Evolutionary conservation across 1,140 invertebrate species (phyloP), one percentile per base, ranked within the genome.

Genomic region (Apolygus lucorum): DNA sequence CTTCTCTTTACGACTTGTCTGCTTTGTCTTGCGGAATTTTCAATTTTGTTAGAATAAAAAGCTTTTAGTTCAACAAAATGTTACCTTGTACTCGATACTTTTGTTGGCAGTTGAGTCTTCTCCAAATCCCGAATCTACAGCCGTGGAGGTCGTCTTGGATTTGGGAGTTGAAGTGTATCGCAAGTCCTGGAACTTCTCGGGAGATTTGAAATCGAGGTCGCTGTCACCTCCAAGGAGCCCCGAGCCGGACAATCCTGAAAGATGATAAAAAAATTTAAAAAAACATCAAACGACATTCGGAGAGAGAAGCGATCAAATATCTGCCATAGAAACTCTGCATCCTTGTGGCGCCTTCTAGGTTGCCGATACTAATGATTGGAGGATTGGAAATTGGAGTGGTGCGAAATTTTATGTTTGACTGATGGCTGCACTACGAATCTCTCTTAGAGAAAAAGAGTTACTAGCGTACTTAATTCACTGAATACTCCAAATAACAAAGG

Each of bases 51-150:
- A n/a, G n/a, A n/a, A n/a, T n/a, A n/a, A n/a, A n/a, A n/a, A n/a
- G n/a, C n/a, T n/a, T n/a, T n/a, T n/a, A n/a, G n/a, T n/a, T n/a
- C n/a, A n/a, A n/a, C n/a, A n/a, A n/a, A n/a, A n/a, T n/a, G 11
- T 59, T 59, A 59, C 54, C 22, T 59, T 59, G 54, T 59, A 59
- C 22, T 59, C 54, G 22, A 59, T 59, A 21, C 54, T 59, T 24
- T 59, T 59, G 54, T 59, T 59, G 11, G 22, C 11, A 59, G 54
- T 4, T 59, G 54, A 14, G 4, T 59, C 54, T 22, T 59, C 54
- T 17, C 54, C 54, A 22, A 59, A 14, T 11, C 54, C 54, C 22
- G 54, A 59, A 59, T 59, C 54, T 17, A 49, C 34, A 42, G 34
- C 34, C 34, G 34, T 42, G 4, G 34, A 42, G 8, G 8, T 49